These are phyloP conservation scores for Porites cylindrica DNA, from an alignment of 92 coral and sea anemone genomes.

Conservation along the genomic window DNA sequence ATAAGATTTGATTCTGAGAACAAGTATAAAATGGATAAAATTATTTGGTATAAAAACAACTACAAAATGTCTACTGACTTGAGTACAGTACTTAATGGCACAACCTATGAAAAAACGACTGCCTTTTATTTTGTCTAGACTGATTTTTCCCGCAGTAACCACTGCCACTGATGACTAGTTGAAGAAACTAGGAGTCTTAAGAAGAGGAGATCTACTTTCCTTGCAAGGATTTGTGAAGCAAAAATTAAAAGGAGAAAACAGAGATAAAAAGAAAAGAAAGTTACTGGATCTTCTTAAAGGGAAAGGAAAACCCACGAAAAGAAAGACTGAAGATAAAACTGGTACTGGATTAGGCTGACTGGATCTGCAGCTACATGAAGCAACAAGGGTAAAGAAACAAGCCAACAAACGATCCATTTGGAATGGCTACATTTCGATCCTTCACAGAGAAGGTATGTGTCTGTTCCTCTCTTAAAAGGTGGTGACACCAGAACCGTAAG, in stretches of 20 bases:
- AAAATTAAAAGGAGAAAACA: slow-evolving; percentile 42
- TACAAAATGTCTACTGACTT: too few relatives aligned
- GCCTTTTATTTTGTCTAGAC: slow-evolving; percentile 33
- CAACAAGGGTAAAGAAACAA: slow-evolving; percentile 14
- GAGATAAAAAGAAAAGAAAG: slow-evolving; percentile 62
- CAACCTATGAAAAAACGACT: too few relatives aligned
- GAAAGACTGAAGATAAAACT: slow-evolving; percentile 2
- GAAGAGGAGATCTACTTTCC: slow-evolving; percentile 41
- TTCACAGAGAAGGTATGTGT: slow-evolving; percentile 35
- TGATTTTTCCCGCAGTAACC: slow-evolving; percentile 41
- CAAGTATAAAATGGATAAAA: too few relatives aligned
- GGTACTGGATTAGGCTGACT: neutral
- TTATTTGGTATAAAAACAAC: too few relatives aligned
- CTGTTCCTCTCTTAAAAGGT: slow-evolving; percentile 62
- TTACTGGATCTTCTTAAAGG: slow-evolving; percentile 30
- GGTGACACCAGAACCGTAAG: slow-evolving; percentile 58
- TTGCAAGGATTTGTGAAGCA: slow-evolving; percentile 41
- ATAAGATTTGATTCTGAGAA: too few relatives aligned
- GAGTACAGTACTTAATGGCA: too few relatives aligned
- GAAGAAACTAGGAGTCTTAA: slow-evolving; percentile 19
- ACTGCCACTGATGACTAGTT: slow-evolving; percentile 48
- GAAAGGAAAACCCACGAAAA: slow-evolving; percentile 34
- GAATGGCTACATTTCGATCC: slow-evolving; percentile 58
- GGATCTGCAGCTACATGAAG: neutral
- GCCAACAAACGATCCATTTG: slow-evolving; percentile 37